phyloP scores from a whole-genome alignment of 1,140 invertebrate genomes.

The Aphaenogaster ashmeadi region DNA sequence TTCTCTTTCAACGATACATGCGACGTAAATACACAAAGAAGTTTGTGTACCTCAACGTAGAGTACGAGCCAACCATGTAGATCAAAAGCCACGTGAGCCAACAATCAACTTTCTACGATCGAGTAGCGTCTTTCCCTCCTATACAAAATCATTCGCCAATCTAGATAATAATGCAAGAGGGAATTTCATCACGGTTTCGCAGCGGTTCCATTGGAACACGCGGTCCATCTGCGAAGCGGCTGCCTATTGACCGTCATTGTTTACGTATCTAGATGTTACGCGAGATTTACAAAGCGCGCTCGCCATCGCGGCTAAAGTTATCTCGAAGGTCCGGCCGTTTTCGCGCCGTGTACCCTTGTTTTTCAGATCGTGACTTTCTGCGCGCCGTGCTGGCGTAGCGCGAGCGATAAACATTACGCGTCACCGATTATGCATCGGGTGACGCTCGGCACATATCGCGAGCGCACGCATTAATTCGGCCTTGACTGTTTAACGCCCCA shows the following conservation, averaged over 20 bases:
- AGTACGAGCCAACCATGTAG: not conserved
- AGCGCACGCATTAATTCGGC: constrained; percentile 38
- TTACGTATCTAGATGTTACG: not conserved
- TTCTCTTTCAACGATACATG: not conserved
- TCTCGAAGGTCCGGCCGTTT: constrained; percentile 38
- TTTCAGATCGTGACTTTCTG: constrained; percentile 53
- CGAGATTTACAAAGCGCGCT: constrained; percentile 4
- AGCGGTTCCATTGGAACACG: not conserved
- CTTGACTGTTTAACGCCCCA: constrained; percentile 30
- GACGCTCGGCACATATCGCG: constrained; percentile 30
- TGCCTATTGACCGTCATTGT: not conserved
- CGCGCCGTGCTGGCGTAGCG: constrained; percentile 8
- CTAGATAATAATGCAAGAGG: not conserved
- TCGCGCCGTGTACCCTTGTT: constrained; percentile 30
- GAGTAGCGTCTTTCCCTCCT: not conserved
- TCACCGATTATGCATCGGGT: constrained; percentile 44
- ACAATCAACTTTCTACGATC: not conserved
- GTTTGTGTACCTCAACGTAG: not conserved
- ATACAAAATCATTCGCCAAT: not conserved
- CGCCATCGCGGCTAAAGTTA: constrained; percentile 44
- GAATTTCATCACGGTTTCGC: not conserved
- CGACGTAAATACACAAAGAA: not conserved
- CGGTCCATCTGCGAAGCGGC: not conserved
- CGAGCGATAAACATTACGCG: constrained; percentile 53
- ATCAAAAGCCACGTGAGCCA: not conserved